phyloP scores from a whole-genome alignment of 2,888 invertebrate species.

The Lepidocyrtoides sp. region DNA sequence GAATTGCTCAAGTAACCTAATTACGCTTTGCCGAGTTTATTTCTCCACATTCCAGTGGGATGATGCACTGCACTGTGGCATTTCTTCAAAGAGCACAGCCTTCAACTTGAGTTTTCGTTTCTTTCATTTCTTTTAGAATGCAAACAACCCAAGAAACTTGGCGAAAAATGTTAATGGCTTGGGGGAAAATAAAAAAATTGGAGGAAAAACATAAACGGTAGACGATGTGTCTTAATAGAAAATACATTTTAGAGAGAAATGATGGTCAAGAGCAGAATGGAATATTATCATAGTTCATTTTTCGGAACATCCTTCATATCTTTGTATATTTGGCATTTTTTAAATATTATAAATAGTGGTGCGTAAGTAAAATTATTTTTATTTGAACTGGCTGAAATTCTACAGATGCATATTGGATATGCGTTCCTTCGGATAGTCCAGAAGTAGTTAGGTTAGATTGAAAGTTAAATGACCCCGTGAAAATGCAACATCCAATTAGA shows the following conservation, averaged over 20 bases:
- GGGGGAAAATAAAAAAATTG: slow-evolving; percentile 28
- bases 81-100: too few species aligned
- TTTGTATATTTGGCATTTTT: neutral
- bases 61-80: too few species aligned
- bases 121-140: slow-evolving; percentile 17
- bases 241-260: neutral
- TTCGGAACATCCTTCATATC: slow-evolving; percentile 18
- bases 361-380: neutral
- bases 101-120: neutral
- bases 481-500: too few species aligned
- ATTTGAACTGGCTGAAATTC: neutral
- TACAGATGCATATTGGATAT: too few species aligned
- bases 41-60: too few species aligned
- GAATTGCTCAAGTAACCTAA: too few species aligned
- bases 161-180: slow-evolving; percentile 62
- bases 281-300: neutral
- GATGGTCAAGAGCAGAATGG: neutral
- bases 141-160: slow-evolving; percentile 51
- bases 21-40: too few species aligned
- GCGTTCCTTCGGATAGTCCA: too few species aligned
- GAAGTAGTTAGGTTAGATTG: too few species aligned
- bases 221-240: neutral
- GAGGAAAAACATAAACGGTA: neutral
- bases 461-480: too few species aligned
- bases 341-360: neutral